Conservation (phyloP, 2,797 vertebrate species). For the Triplophysa bombifrons region DNA sequence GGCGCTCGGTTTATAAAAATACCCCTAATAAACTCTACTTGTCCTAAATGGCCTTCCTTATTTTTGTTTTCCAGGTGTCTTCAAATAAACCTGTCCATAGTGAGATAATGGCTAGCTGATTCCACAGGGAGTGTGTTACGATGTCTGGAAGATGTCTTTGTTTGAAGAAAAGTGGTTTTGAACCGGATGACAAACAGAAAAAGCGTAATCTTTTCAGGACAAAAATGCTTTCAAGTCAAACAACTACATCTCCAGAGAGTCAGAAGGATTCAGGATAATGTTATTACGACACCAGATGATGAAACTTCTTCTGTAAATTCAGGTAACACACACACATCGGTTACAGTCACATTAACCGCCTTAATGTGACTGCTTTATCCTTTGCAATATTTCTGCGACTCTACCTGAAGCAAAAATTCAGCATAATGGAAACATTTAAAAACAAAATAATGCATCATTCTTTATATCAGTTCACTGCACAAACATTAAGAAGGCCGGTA, state of each 20-base stretch:
- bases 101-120: neutral
- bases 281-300: conserved; percentile 4
- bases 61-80: neutral
- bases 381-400: conserved; percentile 51
- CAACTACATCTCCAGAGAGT: neutral
- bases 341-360: conserved; percentile 53
- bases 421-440: conserved; percentile 44
- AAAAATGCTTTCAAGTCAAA: conserved; percentile 21
- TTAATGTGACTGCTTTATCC: neutral
- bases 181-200: conserved; percentile 25
- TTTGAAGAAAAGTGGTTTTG: conserved; percentile 12
- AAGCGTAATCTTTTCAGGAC: conserved; percentile 28
- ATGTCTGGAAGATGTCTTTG: conserved; percentile 3
- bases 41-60: neutral
- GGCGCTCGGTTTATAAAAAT: conserved; percentile 38
- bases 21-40: conserved; percentile 28
- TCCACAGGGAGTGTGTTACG: neutral
- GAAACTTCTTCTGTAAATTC: conserved; percentile 10
- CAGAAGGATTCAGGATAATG: conserved; percentile 1
- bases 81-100: neutral
- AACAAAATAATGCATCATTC: neutral
- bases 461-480: neutral
- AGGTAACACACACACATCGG: conserved; percentile 40
- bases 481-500: neutral
- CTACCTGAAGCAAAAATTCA: conserved; percentile 63